These are phyloP conservation scores for Nerophis ophidion DNA, from an alignment of 2,113 vertebrate species.

Conservation along the genomic window DNA sequence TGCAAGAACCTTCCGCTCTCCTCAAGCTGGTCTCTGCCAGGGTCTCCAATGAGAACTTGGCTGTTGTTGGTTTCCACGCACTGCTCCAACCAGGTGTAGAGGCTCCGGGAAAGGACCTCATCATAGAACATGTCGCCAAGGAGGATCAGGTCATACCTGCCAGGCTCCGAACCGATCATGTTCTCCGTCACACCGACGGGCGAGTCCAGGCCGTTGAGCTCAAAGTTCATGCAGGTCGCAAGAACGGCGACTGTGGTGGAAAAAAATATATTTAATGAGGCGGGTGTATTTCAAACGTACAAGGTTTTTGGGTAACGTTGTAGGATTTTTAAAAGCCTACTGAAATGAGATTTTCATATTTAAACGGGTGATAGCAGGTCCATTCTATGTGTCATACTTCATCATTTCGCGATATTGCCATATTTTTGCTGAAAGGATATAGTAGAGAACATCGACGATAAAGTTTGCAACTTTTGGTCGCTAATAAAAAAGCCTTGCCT, in stretches of 20 bases:
- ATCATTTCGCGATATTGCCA: too few relatives aligned
- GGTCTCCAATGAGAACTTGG: conserved; percentile 86
- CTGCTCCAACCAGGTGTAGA: conserved; percentile 82
- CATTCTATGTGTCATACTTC: too few relatives aligned
- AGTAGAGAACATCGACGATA: too few relatives aligned
- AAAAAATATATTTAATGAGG: background rate
- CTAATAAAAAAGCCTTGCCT: too few relatives aligned
- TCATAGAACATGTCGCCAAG: conserved; percentile 97
- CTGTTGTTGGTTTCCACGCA: conserved; percentile 68
- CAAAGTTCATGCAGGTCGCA: conserved; percentile 81
- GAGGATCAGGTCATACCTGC: conserved; percentile 82
- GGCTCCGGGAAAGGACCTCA: conserved; percentile 74
- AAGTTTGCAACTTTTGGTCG: too few relatives aligned
- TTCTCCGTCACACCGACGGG: conserved; percentile 74
- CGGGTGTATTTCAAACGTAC: background rate
- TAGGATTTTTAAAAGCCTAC: background rate
- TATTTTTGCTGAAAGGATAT: too few relatives aligned
- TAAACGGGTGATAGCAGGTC: too few relatives aligned
- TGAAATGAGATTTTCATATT: too few relatives aligned
- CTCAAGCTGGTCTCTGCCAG: conserved; percentile 82
- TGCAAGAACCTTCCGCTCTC: conserved; percentile 66
- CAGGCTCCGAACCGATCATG: conserved; percentile 73
- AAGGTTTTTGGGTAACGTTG: background rate
- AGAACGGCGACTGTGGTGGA: conserved; percentile 81
- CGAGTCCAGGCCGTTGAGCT: conserved; percentile 79